Evolutionary conservation across 2,113 vertebrate genomes (phyloP), one percentile per base, ranked within the genome.

Genomic region (Apus apus): DNA sequence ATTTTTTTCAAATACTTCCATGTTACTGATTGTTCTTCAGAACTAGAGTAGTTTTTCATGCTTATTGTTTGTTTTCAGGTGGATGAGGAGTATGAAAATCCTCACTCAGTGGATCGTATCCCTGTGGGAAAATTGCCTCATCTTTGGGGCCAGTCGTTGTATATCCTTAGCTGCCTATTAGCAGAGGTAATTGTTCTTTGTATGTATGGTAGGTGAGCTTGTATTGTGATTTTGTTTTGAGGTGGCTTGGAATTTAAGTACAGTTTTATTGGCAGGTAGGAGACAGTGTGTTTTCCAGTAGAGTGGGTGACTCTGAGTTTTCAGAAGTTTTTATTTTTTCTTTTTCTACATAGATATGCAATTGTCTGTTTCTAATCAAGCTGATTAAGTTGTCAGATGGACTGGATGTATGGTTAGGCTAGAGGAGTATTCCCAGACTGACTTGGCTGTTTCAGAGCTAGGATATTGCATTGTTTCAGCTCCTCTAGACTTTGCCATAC

Each of bases 141-240:
- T 97, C 98, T 99, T 97, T 99, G 99, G 99, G 99, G 99, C 54
- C 99, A 99, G 32, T 99, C 99, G 1, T 96, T 99, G n/a, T 99
- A 99, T 93, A 98, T 99, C 78, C 95, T 99, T 72, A 97, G 99
- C 93, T 98, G 97, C 57, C 98, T 99, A 6, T 95, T 99, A 96
- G 98, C 99, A 65, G 99, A 99, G 99, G 99, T 99, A 98, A 87
- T 81, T 40, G 22, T 48, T 88, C 60, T 15, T 58, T 83, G 10
- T 21, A 4, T 83, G 9, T 21, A 4, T 21, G 74, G 73, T 60
- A 67, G 57, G 17, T 62, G 45, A 87, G 34, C 14, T 84, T 67
- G 5, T 51, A 8, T 81, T 90, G 38, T 60, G 1, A 48, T 78
- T 71, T 74, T 66, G 6, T 30, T 72, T 43, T 62, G 46, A 90